phyloP scores from a whole-genome alignment of 2,888 invertebrate species.

The Cryptocephalus moraei region DNA sequence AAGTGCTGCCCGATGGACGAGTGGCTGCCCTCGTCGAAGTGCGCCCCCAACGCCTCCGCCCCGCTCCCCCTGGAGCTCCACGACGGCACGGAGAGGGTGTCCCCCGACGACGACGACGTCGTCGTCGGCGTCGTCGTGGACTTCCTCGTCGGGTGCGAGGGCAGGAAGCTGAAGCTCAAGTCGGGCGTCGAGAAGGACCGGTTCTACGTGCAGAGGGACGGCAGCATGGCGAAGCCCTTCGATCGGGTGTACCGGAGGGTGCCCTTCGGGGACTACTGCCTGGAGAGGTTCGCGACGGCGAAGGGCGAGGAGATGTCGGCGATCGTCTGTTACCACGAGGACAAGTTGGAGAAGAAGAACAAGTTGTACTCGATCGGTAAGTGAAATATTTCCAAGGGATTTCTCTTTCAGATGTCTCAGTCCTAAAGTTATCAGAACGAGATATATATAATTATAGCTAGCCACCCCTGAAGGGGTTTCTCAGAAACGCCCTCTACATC shows the following conservation, averaged over 20 bases:
- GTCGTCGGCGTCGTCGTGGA: slow-evolving; percentile 13
- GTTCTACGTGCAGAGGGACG: slow-evolving; percentile 16
- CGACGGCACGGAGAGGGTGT: slow-evolving; percentile 9
- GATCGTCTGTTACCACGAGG: slow-evolving; percentile 8
- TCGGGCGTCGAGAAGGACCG: slow-evolving; percentile 5
- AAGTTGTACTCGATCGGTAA: neutral
- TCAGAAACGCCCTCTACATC: too few relatives aligned
- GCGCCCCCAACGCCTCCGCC: slow-evolving; percentile 4
- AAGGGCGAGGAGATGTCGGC: slow-evolving; percentile 6
- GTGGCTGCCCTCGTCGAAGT: slow-evolving; percentile 8
- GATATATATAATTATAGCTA: too few relatives aligned
- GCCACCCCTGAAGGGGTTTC: too few relatives aligned
- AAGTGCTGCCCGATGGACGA: slow-evolving; percentile 19
- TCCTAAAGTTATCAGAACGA: too few relatives aligned
- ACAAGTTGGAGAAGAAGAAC: slow-evolving; percentile 2
- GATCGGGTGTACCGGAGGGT: slow-evolving; percentile 4
- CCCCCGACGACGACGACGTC: slow-evolving; percentile 2
- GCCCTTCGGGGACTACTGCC: slow-evolving; percentile 12
- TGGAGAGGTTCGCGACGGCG: slow-evolving; percentile 9
- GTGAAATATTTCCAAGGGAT: too few relatives aligned
- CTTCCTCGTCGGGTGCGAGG: slow-evolving; percentile 6
- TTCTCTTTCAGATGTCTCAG: too few relatives aligned
- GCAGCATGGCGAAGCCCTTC: slow-evolving; percentile 13
- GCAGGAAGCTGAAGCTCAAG: slow-evolving; percentile 8
- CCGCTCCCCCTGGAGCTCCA: slow-evolving; percentile 11